phyloP scores from a whole-genome alignment of 2,888 invertebrate genomes.

The Matsumyia berberina region DNA sequence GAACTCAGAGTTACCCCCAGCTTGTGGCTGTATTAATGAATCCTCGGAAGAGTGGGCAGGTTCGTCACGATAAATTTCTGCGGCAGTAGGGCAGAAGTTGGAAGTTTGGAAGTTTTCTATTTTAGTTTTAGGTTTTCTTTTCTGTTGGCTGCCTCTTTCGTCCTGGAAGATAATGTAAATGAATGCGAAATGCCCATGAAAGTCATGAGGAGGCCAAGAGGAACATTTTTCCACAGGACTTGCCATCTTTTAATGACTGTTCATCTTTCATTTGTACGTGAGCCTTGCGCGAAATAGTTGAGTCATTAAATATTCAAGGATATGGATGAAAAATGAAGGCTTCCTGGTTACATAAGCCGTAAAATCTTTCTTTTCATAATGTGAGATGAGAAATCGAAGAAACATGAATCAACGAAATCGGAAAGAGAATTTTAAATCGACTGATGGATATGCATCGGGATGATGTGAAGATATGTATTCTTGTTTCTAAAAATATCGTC shows the following conservation, averaged over 20 bases:
- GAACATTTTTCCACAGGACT: not conserved
- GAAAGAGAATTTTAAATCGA: not conserved
- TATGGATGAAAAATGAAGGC: not conserved
- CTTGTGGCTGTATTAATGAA: too few species aligned
- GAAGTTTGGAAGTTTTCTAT: not conserved
- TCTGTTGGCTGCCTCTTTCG: not conserved
- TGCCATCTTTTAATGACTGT: not conserved
- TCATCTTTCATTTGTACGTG: constrained; percentile 9
- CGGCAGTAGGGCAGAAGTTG: not conserved
- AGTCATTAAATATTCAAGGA: constrained; percentile 11
- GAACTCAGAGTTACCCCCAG: too few species aligned
- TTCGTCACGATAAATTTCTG: not conserved
- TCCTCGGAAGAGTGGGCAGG: not conserved
- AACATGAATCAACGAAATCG: not conserved
- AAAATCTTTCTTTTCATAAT: not conserved
- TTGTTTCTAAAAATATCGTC: too few species aligned
- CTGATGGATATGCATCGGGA: not conserved
- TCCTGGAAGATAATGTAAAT: too few species aligned
- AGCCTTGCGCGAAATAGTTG: not conserved
- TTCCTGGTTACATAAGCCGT: not conserved
- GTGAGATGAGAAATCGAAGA: constrained; percentile 1
- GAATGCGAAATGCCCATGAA: not conserved
- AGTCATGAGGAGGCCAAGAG: not conserved
- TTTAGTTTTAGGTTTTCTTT: constrained; percentile 5
- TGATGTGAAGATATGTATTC: not conserved